These are phyloP conservation scores for Callyntrura sp. DNA, from an alignment of 2,888 invertebrate genomes.

Conservation along the genomic window DNA sequence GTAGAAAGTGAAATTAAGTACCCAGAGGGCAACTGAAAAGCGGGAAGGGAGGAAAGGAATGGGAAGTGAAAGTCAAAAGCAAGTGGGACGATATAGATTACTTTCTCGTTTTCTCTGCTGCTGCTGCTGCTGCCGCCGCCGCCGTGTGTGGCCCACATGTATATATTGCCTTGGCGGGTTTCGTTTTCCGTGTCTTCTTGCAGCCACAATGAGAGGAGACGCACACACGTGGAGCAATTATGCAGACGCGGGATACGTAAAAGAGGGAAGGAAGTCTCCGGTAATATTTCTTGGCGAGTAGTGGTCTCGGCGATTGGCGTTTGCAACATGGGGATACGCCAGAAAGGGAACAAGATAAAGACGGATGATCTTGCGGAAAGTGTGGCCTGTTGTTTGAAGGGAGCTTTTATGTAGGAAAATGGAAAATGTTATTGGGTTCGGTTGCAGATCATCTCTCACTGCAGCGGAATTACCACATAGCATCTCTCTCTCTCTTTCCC, in stretches of 20 bases:
- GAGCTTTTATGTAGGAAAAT: no score
- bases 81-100: conserved; percentile 10
- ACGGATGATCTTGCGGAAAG: conserved; percentile 27
- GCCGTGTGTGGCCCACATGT: no score
- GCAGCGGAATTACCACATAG: background rate
- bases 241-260: background rate
- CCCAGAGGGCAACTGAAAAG: background rate
- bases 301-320: conserved; percentile 10
- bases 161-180: background rate
- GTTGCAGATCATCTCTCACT: background rate
- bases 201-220: background rate
- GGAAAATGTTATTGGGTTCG: conserved; percentile 48
- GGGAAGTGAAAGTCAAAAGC: conserved; percentile 9
- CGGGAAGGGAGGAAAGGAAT: background rate
- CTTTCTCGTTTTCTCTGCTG: conserved; percentile 4
- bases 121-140: background rate
- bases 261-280: background rate
- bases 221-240: background rate
- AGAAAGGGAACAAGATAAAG: conserved; percentile 8
- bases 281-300: background rate
- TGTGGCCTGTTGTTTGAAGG: no score
- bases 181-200: background rate
- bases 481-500: no score
- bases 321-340: conserved; percentile 2
- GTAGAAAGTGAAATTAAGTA: conserved; percentile 41